Evolutionary conservation across 2,888 invertebrate species (phyloP).

Genomic region (Erpobdella octoculata): DNA sequence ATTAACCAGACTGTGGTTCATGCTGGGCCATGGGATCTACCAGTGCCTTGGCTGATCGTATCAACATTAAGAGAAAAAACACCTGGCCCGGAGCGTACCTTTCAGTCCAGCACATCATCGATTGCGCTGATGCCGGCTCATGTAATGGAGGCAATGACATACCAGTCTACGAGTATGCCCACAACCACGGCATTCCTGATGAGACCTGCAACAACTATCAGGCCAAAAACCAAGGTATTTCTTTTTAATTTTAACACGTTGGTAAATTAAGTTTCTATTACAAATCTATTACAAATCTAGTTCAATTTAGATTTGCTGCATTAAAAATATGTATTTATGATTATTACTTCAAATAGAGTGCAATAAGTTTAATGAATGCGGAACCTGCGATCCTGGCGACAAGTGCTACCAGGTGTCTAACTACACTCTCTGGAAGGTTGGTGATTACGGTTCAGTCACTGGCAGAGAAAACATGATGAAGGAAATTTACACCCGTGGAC

Average conservation of each 20-base stretch:
- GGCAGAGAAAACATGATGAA: constrained; percentile 55
- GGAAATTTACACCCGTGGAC: constrained; percentile 55
- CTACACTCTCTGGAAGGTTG: constrained; percentile 54
- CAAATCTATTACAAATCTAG: neutral
- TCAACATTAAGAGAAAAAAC: constrained; percentile 54
- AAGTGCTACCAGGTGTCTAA: constrained; percentile 46
- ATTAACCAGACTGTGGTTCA: constrained; percentile 53
- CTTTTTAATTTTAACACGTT: too few species aligned
- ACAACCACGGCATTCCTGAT: constrained; percentile 54
- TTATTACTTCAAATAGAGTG: constrained; percentile 46
- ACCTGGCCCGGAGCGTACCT: constrained; percentile 54
- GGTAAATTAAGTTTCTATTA: neutral
- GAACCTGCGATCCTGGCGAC: constrained; percentile 50
- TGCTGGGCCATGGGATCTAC: constrained; percentile 56
- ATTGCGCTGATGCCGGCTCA: constrained; percentile 53
- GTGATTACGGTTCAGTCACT: constrained; percentile 51
- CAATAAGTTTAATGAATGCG: constrained; percentile 48
- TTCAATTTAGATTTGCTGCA: neutral
- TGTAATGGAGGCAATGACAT: constrained; percentile 49
- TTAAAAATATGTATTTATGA: too few species aligned
- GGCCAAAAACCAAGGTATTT: constrained; percentile 54
- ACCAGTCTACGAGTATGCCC: constrained; percentile 53
- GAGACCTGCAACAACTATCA: constrained; percentile 57
- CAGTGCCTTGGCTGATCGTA: constrained; percentile 54
- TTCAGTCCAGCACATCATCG: constrained; percentile 54